Evolutionary conservation across 2,113 vertebrate species (phyloP).

Genomic region (Nyctibius bracteatus): DNA sequence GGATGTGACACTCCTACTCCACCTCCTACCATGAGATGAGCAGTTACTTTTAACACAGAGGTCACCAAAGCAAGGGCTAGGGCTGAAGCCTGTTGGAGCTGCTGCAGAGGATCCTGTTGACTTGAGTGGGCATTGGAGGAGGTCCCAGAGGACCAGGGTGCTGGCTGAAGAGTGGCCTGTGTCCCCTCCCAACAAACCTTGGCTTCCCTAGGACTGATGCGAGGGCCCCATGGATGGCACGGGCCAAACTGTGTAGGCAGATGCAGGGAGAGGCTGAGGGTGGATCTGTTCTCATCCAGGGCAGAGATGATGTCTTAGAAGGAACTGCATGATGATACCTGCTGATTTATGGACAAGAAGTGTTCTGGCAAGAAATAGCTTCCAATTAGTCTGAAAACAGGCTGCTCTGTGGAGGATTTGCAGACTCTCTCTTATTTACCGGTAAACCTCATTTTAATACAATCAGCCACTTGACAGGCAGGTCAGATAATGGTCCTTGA

Average conservation of each 20-base stretch:
- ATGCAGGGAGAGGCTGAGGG: background rate
- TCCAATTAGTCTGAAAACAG: conserved; percentile 46
- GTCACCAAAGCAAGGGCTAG: background rate
- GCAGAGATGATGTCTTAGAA: background rate
- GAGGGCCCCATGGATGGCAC: background rate
- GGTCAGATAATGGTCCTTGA: conserved; percentile 2
- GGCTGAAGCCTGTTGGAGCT: background rate
- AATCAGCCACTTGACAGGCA: conserved; percentile 13
- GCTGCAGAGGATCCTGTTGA: background rate
- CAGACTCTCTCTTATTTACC: background rate
- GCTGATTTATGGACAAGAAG: background rate
- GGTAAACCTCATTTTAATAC: conserved; percentile 22
- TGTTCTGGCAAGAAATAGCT: conserved; percentile 9
- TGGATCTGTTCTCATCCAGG: background rate
- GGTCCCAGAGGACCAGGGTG: background rate
- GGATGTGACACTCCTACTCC: background rate
- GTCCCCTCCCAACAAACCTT: background rate
- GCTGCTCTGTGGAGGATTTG: background rate
- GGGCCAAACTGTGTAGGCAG: background rate
- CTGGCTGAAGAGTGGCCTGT: background rate
- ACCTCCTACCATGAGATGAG: background rate
- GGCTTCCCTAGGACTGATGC: background rate
- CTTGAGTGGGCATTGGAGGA: background rate
- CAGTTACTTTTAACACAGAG: background rate
- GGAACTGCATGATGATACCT: background rate